phyloP scores from a whole-genome alignment of 2,113 vertebrate genomes.

The Gorsachius goisagi region DNA sequence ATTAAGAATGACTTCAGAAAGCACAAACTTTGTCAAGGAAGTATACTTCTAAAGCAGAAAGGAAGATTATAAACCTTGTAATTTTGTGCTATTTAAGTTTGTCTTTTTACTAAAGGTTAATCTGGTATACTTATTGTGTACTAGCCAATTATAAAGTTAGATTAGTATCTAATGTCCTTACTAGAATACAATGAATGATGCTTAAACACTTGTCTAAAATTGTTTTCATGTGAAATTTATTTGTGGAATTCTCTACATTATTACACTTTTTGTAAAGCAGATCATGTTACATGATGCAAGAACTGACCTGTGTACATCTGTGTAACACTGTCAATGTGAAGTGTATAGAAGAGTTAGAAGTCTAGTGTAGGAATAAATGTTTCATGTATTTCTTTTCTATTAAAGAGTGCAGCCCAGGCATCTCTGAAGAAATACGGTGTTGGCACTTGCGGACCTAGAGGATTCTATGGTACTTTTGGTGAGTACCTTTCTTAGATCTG shows the following conservation, averaged over 20 bases:
- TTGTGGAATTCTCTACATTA: neutral
- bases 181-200: neutral
- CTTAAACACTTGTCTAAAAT: neutral
- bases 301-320: neutral
- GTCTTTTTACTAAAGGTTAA: neutral
- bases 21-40: neutral
- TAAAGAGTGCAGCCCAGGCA: constrained; percentile 86
- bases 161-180: neutral
- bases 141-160: neutral
- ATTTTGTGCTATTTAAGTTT: neutral
- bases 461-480: constrained; percentile 99
- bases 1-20: neutral
- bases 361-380: neutral
- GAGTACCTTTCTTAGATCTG: constrained; percentile 39
- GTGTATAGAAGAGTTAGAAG: neutral
- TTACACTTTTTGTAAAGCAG: neutral
- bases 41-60: neutral
- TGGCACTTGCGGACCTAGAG: constrained; percentile 94
- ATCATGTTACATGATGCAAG: neutral
- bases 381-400: neutral
- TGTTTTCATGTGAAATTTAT: neutral
- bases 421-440: constrained; percentile 95
- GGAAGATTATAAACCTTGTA: neutral
- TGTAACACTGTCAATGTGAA: neutral
- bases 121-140: neutral